A percentile compares a stretch with the other conserved stretches of the same genome.
phyloP scores from a whole-genome alignment of 2,797 vertebrate genomes.

The Prionace glauca region DNA sequence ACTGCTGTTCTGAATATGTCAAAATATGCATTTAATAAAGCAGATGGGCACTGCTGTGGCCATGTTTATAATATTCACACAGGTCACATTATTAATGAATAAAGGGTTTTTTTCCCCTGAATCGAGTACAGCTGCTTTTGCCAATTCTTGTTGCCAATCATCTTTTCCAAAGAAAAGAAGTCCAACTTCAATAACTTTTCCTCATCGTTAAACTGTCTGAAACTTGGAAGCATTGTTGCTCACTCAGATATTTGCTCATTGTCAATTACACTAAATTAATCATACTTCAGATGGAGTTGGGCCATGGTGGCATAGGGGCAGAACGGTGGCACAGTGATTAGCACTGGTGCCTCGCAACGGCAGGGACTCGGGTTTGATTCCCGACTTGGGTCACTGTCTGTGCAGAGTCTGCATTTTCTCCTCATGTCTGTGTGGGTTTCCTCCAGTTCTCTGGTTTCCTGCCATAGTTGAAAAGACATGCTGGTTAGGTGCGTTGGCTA shows the following conservation, averaged over 20 bases:
- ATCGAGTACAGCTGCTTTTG: neutral
- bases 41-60: neutral
- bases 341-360: too few relatives aligned
- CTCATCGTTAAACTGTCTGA: neutral
- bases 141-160: neutral
- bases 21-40: neutral
- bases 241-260: neutral
- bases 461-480: too few relatives aligned
- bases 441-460: too few relatives aligned
- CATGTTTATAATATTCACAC: neutral
- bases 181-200: neutral
- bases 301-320: too few relatives aligned
- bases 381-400: too few relatives aligned
- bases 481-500: too few relatives aligned
- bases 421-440: too few relatives aligned
- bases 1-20: neutral
- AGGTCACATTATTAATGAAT: neutral
- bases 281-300: neutral
- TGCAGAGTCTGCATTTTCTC: too few relatives aligned
- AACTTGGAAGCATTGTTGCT: neutral
- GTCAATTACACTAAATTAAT: neutral
- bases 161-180: neutral
- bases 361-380: too few relatives aligned
- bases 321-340: too few relatives aligned
- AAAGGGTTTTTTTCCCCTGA: neutral